Conservation (phyloP, 2,888 invertebrate species). For the Chaetogeoica ovagalla region DNA sequence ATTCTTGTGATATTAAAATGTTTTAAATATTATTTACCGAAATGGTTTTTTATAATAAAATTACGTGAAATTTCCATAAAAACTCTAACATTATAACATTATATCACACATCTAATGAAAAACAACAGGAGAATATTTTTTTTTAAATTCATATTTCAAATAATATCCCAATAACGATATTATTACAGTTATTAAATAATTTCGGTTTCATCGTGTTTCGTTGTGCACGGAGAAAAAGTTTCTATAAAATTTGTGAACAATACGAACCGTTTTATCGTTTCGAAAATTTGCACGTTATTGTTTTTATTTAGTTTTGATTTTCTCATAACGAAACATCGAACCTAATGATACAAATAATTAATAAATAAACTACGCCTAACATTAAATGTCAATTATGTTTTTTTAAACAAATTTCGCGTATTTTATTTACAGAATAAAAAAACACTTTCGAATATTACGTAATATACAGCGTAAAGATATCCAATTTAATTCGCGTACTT, state of each 20-base stretch:
- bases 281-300: neutral
- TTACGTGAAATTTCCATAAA: slow-evolving; percentile 10
- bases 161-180: neutral
- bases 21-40: too few relatives aligned
- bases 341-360: too few relatives aligned
- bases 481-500: too few relatives aligned
- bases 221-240: neutral
- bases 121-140: slow-evolving; percentile 6
- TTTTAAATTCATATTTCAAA: slow-evolving; percentile 19
- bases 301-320: neutral
- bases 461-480: too few relatives aligned
- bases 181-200: neutral
- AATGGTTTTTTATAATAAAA: too few relatives aligned
- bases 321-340: too few relatives aligned
- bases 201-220: slow-evolving; percentile 3
- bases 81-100: neutral
- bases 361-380: too few relatives aligned
- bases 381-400: too few relatives aligned
- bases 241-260: neutral
- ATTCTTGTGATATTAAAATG: too few relatives aligned
- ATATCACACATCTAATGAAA: neutral
- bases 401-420: too few relatives aligned
- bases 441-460: too few relatives aligned
- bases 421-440: too few relatives aligned
- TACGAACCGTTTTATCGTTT: neutral